Evolutionary conservation across 2,888 invertebrate genomes (phyloP).

Genomic region (Lumbricus terrestris): DNA sequence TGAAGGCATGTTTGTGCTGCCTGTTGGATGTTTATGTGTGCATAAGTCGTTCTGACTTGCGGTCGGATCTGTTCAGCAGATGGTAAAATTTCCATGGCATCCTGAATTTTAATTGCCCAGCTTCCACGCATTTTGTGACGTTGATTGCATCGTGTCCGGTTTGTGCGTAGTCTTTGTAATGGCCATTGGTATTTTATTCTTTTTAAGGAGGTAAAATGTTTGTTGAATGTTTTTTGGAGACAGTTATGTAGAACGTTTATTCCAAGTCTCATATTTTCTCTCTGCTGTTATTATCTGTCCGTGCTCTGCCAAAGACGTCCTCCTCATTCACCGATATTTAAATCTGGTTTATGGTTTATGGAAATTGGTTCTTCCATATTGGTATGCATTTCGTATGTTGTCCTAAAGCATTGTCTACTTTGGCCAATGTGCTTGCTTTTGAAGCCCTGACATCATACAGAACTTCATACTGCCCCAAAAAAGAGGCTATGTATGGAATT

Average conservation of each 20-base stretch:
- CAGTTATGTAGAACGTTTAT: background rate
- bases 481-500: background rate
- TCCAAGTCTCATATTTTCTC: background rate
- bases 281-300: background rate
- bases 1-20: background rate
- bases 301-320: background rate
- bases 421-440: background rate
- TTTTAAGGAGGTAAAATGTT: background rate
- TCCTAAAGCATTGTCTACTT: background rate
- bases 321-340: background rate
- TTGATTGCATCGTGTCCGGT: background rate
- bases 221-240: background rate
- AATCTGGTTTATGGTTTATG: background rate
- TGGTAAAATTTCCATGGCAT: background rate
- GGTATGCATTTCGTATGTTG: background rate
- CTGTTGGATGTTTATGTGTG: background rate
- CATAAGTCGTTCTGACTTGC: background rate
- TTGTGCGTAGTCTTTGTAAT: background rate
- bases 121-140: background rate
- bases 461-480: background rate
- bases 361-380: background rate
- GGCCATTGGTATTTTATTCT: background rate
- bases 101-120: background rate
- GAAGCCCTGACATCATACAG: background rate
- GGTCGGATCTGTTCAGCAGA: background rate